Evolutionary conservation across 2,113 vertebrate genomes (phyloP).

Genomic region (Sminthopsis crassicaudata): DNA sequence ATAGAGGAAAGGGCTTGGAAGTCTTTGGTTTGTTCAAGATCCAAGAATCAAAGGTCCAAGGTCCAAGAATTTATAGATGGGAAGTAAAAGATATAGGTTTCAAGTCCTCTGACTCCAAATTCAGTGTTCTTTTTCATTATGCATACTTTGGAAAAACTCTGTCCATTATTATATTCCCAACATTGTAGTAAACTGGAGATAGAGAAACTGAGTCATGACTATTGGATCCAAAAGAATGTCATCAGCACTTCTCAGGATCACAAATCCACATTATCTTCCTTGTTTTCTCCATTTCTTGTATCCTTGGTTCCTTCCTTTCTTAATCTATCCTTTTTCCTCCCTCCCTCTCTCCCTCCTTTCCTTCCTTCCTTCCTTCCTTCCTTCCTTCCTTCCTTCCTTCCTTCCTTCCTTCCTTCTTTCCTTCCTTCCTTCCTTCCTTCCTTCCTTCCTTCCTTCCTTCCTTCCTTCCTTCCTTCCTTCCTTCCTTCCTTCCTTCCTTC

Average conservation of each 20-base stretch:
- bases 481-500: no score
- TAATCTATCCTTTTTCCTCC: no score
- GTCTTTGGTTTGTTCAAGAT: background rate
- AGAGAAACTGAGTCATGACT: background rate
- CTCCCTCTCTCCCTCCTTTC: no score
- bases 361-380: background rate
- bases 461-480: no score
- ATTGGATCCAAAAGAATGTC: background rate
- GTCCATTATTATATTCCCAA: background rate
- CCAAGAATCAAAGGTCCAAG: no score
- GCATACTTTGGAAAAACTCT: background rate
- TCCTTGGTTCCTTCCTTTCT: no score
- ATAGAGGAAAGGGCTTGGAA: background rate
- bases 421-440: background rate
- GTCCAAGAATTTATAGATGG: background rate
- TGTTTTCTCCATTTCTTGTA: no score
- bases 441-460: no score
- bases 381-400: no score
- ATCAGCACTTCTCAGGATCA: background rate
- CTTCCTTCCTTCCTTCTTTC: no score
- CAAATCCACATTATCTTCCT: background rate
- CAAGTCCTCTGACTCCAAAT: background rate
- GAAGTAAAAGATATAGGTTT: background rate
- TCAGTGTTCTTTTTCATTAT: background rate
- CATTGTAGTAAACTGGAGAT: background rate